phyloP scores from a whole-genome alignment of 2,113 vertebrate genomes.

The Neogale vison region DNA sequence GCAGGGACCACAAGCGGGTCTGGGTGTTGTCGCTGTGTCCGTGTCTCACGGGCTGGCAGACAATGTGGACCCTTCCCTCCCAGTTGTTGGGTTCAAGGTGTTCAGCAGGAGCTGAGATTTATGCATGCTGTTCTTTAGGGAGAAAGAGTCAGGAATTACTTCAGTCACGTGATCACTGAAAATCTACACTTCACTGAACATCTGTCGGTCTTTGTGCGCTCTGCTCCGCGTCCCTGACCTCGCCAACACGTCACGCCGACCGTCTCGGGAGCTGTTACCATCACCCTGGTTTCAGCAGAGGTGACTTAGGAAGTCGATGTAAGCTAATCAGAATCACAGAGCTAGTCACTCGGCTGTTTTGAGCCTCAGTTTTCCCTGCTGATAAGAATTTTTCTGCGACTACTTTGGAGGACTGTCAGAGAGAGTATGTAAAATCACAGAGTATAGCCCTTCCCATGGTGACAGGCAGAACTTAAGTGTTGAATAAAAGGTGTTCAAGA shows the following conservation, averaged over 20 bases:
- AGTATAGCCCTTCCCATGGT: not conserved
- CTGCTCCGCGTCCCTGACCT: fast-evolving
- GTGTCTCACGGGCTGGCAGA: fast-evolving
- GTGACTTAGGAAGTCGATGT: not conserved
- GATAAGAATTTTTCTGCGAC: not conserved
- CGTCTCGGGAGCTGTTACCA: not conserved
- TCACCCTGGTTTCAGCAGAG: not conserved
- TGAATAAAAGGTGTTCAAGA: not conserved
- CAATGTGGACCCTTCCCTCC: fast-evolving
- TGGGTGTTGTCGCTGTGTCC: fast-evolving
- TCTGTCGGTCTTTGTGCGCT: fast-evolving
- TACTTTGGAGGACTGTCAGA: not conserved
- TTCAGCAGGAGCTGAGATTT: not conserved
- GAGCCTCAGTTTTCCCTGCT: not conserved
- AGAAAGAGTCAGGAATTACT: not conserved
- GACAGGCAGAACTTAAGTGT: not conserved
- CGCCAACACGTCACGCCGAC: not conserved
- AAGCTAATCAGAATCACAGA: not conserved
- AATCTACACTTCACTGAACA: not conserved
- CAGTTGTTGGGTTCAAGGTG: fast-evolving
- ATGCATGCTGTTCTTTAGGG: not conserved
- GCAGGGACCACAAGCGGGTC: not conserved
- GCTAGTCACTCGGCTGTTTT: not conserved
- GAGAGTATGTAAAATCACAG: not conserved
- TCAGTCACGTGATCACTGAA: not conserved